Evolutionary conservation across 2,888 invertebrate genomes (phyloP), one percentile per base, ranked within the genome.

Genomic region (Drosophila pegasa): DNA sequence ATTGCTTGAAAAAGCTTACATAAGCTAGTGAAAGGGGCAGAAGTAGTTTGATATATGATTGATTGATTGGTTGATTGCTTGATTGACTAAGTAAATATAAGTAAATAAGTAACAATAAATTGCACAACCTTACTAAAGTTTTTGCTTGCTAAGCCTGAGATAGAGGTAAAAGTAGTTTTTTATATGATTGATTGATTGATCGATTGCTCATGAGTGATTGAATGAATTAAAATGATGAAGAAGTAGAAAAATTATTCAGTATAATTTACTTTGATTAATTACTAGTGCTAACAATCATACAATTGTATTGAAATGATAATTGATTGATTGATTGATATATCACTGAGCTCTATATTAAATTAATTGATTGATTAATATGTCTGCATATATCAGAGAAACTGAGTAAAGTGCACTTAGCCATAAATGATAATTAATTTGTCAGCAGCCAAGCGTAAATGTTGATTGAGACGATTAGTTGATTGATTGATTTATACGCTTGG

Each of bases 31-130:
- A 25, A 25, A 25, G 25, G 25, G 25, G 3, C 2, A 0, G 0
- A 38, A 38, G 2, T n/a, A 14, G n/a, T n/a, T n/a, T n/a, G 14
- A 40, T 38, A 22, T 12, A 35, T 41, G 22, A 43, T 27, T 43
- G 25, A 43, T 47, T 52, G 18, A 25, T 29, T 50, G 50, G 37
- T 37, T 25, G 35, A 27, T 10, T n/a, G n/a, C n/a, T n/a, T n/a
- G n/a, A n/a, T n/a, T n/a, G 27, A 16, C 16, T 37, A 10, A 12
- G 12, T 33, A 10, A 9, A 8, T 33, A 25, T 33, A 12, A 33
- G 31, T 8, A 2, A 33, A 33, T n/a, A n/a, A n/a, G n/a, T n/a
- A n/a, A n/a, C n/a, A n/a, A n/a, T n/a, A n/a, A n/a, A n/a, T n/a
- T n/a, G n/a, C n/a, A n/a, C n/a, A n/a, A n/a, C n/a, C n/a, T n/a